Conservation (phyloP, 2,888 invertebrate genomes). For the Volucella bombylans region DNA sequence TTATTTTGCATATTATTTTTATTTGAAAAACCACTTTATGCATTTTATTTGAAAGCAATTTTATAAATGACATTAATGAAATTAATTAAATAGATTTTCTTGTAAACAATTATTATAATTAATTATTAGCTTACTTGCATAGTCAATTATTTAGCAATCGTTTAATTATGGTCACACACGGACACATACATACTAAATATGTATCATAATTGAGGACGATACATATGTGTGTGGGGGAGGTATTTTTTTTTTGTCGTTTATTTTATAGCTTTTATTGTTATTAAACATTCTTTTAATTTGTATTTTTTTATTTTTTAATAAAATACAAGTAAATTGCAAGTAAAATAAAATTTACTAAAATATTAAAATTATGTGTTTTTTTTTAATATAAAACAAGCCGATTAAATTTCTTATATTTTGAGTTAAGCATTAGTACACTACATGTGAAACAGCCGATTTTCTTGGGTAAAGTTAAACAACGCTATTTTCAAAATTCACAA, state of each 20-base stretch:
- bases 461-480: too few relatives aligned
- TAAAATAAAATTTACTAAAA: conserved; percentile 67
- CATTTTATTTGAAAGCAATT: conserved; percentile 12
- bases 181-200: not conserved
- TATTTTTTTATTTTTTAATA: conserved; percentile 46
- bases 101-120: conserved; percentile 35
- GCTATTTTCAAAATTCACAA: too few relatives aligned
- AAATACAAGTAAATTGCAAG: conserved; percentile 63
- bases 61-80: conserved; percentile 27
- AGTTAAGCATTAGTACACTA: too few relatives aligned
- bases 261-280: conserved; percentile 69
- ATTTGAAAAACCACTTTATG: conserved; percentile 16
- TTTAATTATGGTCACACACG: conserved; percentile 22
- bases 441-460: too few relatives aligned
- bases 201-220: not conserved
- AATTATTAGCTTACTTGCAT: conserved; percentile 39
- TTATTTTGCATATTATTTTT: conserved; percentile 39
- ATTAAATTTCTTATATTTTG: too few relatives aligned
- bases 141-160: conserved; percentile 72
- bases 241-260: conserved; percentile 50
- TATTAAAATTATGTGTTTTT: conserved; percentile 15
- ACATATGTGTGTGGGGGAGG: not conserved
- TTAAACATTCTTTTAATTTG: conserved; percentile 61
- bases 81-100: conserved; percentile 15
- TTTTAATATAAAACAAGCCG: not conserved